Evolutionary conservation across 2,888 invertebrate species (phyloP), one percentile per base, ranked within the genome.

Genomic region (Troides helena): DNA sequence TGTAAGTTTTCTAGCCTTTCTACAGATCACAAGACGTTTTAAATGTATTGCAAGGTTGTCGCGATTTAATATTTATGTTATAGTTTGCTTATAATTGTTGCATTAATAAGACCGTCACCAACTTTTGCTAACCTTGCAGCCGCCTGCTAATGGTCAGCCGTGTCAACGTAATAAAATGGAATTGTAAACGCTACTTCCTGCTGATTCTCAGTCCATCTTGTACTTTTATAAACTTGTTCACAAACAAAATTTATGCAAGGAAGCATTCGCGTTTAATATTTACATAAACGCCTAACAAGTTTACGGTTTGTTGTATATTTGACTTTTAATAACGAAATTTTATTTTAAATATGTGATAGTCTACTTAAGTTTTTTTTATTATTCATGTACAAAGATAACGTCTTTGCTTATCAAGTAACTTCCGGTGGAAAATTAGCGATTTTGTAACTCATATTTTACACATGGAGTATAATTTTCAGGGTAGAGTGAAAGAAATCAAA

Each of bases 91-190:
- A 2, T 62, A 56, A 67, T 39, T 30, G 12, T 18, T 62, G 18
- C 23, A 57, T 56, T 67, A 56, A 10, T 67, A 53, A 25, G 18
- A 50, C 12, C 14, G 58, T 58, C 62, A 62, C n/a, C 59, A 25
- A 23, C 21, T 59, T 17, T 21, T 57, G 57, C 25, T 62, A 10
- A 18, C 59, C 59, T 68, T 64, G 68, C 50, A 68, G 25, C 23
- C 36, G 10, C n/a, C 30, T 56, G 21, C 43, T 23, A 57, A 62
- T 57, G 50, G 21, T 36, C n/a, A 10, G 50, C 58, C 10, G 12
- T 63, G 30, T 36, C n/a, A 58, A n/a, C 25, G 59, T 14, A 23
- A 63, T 68, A 58, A 62, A 60, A 23, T 25, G 8, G 18, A 39
- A n/a, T 43, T 39, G 53, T 56, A 25, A 30, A 25, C 25, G 62